phyloP scores from a whole-genome alignment of 2,797 vertebrate genomes.

The Merluccius polli region DNA sequence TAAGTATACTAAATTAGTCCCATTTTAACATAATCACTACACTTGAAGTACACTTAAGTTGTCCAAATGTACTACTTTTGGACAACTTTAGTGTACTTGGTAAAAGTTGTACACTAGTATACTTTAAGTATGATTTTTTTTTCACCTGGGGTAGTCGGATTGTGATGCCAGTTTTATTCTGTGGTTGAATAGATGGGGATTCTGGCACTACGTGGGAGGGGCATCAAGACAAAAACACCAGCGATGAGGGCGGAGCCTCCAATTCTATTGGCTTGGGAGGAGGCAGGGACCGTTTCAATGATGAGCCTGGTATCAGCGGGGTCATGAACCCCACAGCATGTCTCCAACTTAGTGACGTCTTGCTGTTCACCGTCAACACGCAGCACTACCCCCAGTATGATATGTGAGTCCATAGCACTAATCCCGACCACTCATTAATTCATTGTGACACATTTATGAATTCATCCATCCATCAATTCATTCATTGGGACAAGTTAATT shows the following conservation, averaged over 20 bases:
- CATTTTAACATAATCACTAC: too few species aligned
- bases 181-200: constrained; percentile 31
- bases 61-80: too few species aligned
- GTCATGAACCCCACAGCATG: constrained; percentile 83
- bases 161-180: background rate
- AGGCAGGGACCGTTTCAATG: constrained; percentile 20
- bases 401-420: constrained; percentile 67
- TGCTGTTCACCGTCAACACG: constrained; percentile 76
- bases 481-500: background rate
- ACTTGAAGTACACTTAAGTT: too few species aligned
- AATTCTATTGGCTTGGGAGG: constrained; percentile 21
- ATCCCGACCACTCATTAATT: background rate
- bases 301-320: constrained; percentile 45
- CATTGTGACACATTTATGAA: accelerated
- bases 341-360: constrained; percentile 62
- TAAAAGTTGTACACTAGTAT: too few species aligned
- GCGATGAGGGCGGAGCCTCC: constrained; percentile 10
- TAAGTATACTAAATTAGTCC: too few species aligned
- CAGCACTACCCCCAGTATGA: constrained; percentile 84
- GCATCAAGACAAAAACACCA: constrained; percentile 20
- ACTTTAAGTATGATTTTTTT: too few species aligned
- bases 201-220: constrained; percentile 10
- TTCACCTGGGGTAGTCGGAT: background rate
- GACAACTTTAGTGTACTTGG: too few species aligned
- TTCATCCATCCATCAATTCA: background rate